Percentiles rank a stretch among this genome's conserved stretches.
phyloP scores from a whole-genome alignment of 2,888 invertebrate genomes.

The Harpalus rufipes region DNA sequence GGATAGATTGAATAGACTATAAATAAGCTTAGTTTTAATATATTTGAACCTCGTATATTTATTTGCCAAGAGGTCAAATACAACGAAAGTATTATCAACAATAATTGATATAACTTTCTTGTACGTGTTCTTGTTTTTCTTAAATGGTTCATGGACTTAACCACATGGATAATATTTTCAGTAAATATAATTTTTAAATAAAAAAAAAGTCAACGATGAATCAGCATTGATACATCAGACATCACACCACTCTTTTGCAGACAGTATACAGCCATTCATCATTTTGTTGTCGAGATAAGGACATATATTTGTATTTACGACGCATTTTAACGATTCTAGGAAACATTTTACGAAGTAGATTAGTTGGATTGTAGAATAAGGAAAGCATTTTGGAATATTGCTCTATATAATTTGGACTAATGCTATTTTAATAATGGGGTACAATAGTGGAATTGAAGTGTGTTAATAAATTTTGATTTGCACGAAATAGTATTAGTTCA shows the following conservation, averaged over 20 bases:
- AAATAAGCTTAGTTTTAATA: too few species aligned
- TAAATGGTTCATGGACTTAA: not conserved
- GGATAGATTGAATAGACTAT: too few species aligned
- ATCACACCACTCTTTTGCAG: not conserved
- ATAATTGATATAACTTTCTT: not conserved
- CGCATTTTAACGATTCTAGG: not conserved
- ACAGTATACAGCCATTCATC: not conserved
- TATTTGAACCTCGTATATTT: too few species aligned
- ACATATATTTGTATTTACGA: not conserved
- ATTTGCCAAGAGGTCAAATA: too few species aligned
- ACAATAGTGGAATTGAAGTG: not conserved
- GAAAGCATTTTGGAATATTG: not conserved
- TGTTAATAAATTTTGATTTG: not conserved
- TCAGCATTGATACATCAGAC: not conserved
- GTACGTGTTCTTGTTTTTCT: too few species aligned
- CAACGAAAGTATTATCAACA: not conserved
- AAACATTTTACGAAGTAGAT: not conserved
- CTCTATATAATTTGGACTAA: not conserved
- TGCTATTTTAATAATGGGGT: not conserved
- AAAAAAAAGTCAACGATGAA: too few species aligned
- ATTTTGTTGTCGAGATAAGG: not conserved
- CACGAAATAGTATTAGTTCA: not conserved
- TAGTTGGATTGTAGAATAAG: too few species aligned
- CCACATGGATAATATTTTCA: not conserved
- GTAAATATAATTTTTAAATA: too few species aligned